These are phyloP conservation scores for Lerista edwardsae DNA, from an alignment of 2,797 vertebrate genomes.

Conservation along the genomic window DNA sequence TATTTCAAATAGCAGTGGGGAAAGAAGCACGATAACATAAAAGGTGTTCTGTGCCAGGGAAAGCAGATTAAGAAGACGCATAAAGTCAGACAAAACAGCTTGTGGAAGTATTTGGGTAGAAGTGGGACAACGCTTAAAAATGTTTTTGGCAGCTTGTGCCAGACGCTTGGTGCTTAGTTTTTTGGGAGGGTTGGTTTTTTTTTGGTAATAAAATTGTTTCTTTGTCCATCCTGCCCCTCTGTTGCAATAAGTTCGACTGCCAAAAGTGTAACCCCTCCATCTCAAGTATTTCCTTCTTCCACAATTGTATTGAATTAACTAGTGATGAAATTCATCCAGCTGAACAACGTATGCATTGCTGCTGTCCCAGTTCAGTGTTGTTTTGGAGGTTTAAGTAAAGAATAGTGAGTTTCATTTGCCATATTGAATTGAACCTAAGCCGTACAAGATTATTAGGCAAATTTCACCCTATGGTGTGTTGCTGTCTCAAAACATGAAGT, in stretches of 20 bases:
- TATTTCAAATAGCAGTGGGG: constrained; percentile 21
- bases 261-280: constrained; percentile 1
- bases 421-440: background rate
- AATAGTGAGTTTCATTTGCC: constrained; percentile 1
- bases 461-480: background rate
- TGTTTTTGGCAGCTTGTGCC: constrained; percentile 34
- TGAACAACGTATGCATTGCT: background rate
- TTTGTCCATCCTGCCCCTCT: constrained; percentile 25
- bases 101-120: constrained; percentile 13
- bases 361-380: background rate
- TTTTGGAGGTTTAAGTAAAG: constrained; percentile 3
- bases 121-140: constrained; percentile 25
- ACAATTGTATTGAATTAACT: background rate
- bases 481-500: background rate
- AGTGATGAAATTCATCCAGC: background rate
- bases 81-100: constrained; percentile 27
- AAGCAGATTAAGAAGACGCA: constrained; percentile 19
- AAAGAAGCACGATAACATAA: background rate
- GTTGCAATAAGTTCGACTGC: constrained; percentile 8
- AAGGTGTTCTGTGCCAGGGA: constrained; percentile 1
- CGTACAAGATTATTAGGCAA: background rate
- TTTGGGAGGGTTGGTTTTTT: background rate
- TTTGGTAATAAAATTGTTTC: constrained; percentile 23
- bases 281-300: constrained; percentile 22
- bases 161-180: constrained; percentile 9